Conservation (phyloP, 23 tunicate genomes). For the Halocynthia aurantium region DNA sequence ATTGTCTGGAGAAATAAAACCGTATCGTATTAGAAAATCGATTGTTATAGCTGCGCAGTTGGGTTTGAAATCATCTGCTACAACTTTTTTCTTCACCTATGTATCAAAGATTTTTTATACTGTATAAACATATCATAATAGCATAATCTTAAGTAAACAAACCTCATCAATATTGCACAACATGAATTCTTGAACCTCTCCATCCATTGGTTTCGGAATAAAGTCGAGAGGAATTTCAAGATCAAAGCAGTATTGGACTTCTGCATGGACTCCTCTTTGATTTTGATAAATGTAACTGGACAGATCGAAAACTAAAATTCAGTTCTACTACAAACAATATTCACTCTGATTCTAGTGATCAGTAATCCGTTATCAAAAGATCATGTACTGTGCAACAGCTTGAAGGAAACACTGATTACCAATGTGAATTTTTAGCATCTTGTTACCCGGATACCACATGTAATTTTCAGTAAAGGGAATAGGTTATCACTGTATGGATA, state of each 20-base stretch:
- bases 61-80: constrained; percentile 72
- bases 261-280: constrained; percentile 64
- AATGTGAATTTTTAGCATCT: too few relatives aligned
- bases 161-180: constrained; percentile 72
- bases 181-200: constrained; percentile 72
- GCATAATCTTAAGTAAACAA: not conserved
- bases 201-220: constrained; percentile 68
- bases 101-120: not conserved
- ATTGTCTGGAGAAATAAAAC: constrained; percentile 73
- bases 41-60: constrained; percentile 91
- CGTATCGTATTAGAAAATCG: constrained; percentile 75
- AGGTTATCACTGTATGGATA: too few relatives aligned
- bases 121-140: not conserved
- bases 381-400: too few relatives aligned
- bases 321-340: too few relatives aligned
- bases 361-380: too few relatives aligned
- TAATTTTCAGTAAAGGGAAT: too few relatives aligned
- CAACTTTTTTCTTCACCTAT: constrained; percentile 55
- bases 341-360: too few relatives aligned
- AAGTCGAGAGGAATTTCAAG: constrained; percentile 84
- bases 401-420: too few relatives aligned
- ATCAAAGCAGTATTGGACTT: constrained; percentile 90
- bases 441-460: too few relatives aligned
- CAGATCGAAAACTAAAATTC: not conserved
- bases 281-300: constrained; percentile 58